Conservation (phyloP, 2,888 invertebrate species). For the Acanthosoma haemorrhoidale region DNA sequence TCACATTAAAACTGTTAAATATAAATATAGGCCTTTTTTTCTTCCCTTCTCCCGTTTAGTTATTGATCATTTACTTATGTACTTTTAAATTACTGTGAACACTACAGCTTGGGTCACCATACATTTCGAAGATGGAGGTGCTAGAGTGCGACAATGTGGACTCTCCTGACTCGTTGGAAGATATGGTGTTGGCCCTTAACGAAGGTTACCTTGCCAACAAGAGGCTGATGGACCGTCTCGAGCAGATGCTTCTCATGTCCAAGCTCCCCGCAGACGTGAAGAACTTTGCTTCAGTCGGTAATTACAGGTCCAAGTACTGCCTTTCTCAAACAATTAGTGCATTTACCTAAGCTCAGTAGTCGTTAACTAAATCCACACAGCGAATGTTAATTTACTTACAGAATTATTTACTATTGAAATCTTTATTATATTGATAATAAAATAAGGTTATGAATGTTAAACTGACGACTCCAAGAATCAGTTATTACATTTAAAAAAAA, state of each 20-base stretch:
- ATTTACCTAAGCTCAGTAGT: too few relatives aligned
- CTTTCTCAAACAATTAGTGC: too few relatives aligned
- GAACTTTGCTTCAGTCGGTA: slow-evolving; percentile 9
- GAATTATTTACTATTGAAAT: too few relatives aligned
- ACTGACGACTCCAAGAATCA: too few relatives aligned
- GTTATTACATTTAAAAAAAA: too few relatives aligned
- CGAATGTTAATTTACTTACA: too few relatives aligned
- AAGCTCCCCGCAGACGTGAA: neutral
- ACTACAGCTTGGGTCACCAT: neutral
- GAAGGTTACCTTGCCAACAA: neutral
- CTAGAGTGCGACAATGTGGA: neutral
- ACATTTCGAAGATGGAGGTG: neutral
- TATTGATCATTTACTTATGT: neutral
- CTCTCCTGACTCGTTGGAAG: neutral
- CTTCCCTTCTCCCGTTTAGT: neutral
- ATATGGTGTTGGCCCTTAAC: neutral
- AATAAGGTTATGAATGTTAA: too few relatives aligned
- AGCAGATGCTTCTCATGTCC: neutral
- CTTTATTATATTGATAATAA: too few relatives aligned
- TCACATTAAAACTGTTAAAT: neutral
- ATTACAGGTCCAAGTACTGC: neutral
- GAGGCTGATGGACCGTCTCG: neutral
- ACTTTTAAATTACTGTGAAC: neutral
- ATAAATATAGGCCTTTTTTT: neutral
- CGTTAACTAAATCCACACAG: too few relatives aligned